A percentile compares a stretch with the other conserved stretches of the same genome.
Evolutionary conservation across 2,113 vertebrate genomes (phyloP).

Genomic region (Gymnarchus niloticus): DNA sequence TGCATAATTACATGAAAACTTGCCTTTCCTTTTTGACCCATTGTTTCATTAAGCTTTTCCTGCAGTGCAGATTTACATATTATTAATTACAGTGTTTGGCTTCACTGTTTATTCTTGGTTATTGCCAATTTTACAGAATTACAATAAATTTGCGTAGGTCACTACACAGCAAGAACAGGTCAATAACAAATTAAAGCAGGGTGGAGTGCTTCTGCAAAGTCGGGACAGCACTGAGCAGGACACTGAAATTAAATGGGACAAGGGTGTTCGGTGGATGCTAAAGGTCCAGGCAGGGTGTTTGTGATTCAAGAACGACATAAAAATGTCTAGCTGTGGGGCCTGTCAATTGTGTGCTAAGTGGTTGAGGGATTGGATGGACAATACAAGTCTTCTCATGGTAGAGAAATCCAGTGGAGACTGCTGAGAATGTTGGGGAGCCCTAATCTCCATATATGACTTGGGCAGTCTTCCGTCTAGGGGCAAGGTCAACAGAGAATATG

Average conservation of each 20-base stretch:
- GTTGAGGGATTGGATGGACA: neutral
- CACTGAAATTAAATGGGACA: neutral
- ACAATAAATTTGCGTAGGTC: neutral
- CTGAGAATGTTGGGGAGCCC: neutral
- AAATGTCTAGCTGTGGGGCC: neutral
- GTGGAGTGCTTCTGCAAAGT: neutral
- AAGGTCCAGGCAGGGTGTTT: neutral
- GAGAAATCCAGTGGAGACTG: neutral
- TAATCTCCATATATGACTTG: conserved; percentile 25
- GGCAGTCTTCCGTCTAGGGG: conserved; percentile 32
- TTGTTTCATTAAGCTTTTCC: neutral
- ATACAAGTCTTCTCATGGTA: neutral
- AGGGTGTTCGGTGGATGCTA: neutral
- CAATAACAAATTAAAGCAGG: neutral
- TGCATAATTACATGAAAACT: neutral
- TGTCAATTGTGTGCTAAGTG: neutral
- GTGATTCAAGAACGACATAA: neutral
- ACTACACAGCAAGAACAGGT: neutral
- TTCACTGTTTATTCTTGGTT: neutral
- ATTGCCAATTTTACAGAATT: neutral
- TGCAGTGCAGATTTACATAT: neutral
- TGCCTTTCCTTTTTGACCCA: neutral
- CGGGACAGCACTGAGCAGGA: neutral
- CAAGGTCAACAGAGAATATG: conserved; percentile 34
- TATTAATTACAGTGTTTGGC: neutral